Conservation (phyloP, 2,113 vertebrate species). For the Phalacrocorax carbo region DNA sequence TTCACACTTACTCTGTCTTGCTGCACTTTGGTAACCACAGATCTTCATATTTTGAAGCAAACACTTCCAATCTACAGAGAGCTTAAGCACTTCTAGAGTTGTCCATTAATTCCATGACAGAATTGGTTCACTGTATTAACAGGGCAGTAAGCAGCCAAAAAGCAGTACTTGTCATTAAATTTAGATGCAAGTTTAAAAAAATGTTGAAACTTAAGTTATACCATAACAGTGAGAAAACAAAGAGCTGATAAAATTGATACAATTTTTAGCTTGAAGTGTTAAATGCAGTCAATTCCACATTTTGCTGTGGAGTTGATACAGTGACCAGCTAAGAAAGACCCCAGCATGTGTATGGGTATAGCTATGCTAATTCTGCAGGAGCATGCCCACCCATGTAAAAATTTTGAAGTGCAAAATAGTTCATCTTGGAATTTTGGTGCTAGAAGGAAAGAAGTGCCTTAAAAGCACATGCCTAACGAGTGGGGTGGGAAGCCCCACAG, state of each 20-base stretch:
- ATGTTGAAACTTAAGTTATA: background rate
- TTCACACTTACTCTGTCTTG: background rate
- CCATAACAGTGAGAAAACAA: background rate
- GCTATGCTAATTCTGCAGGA: background rate
- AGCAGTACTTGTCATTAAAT: background rate
- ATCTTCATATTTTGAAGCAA: background rate
- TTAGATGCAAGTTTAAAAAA: background rate
- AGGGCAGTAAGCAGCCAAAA: background rate
- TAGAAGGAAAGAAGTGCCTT: fast-evolving
- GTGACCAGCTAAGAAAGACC: background rate
- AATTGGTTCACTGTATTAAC: background rate
- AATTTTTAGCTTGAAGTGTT: background rate
- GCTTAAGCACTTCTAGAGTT: background rate
- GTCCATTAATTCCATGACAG: background rate
- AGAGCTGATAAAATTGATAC: background rate
- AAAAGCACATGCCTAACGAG: background rate
- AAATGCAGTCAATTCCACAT: background rate
- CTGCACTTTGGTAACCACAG: background rate
- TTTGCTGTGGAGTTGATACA: background rate
- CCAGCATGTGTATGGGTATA: fast-evolving
- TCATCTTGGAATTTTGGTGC: background rate
- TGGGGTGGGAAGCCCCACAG: background rate
- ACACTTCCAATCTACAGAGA: background rate
- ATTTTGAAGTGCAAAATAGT: background rate
- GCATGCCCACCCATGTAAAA: background rate